Evolutionary conservation across 2,113 vertebrate species (phyloP).

Genomic region (Peromyscus maniculatus): DNA sequence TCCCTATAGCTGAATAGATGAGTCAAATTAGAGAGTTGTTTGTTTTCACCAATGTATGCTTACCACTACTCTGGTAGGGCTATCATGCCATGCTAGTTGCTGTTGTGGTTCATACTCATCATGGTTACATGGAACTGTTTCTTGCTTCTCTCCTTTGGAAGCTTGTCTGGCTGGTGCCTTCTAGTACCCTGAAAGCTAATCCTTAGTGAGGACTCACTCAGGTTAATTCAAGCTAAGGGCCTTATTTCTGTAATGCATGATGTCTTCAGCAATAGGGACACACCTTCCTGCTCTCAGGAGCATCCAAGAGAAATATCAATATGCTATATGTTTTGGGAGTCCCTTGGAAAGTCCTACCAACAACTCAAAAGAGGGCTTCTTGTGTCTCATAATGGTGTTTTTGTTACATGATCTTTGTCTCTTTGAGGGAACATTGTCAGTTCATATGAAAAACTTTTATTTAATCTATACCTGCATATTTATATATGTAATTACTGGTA

Average conservation of each 20-base stretch:
- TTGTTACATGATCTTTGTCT: neutral
- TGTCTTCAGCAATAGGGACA: neutral
- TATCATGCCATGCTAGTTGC: neutral
- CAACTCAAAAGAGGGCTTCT: neutral
- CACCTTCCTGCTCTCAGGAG: neutral
- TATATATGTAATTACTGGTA: neutral
- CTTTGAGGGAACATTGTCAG: neutral
- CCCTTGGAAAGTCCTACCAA: neutral
- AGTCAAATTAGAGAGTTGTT: neutral
- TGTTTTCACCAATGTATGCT: neutral
- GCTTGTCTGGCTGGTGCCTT: neutral
- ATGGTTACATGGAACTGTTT: neutral
- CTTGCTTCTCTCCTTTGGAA: neutral
- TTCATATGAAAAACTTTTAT: neutral
- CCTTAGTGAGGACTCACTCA: neutral
- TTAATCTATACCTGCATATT: neutral
- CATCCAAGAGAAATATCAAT: neutral
- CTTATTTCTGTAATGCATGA: neutral
- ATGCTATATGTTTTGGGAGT: neutral
- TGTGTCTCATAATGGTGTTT: neutral
- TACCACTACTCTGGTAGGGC: neutral
- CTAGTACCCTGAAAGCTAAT: neutral
- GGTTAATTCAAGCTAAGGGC: neutral
- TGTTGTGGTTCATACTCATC: neutral
- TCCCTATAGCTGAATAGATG: neutral